Base-by-base conservation (phyloP, 2,113 vertebrate genomes). In the Archocentrus centrarchus region DNA sequence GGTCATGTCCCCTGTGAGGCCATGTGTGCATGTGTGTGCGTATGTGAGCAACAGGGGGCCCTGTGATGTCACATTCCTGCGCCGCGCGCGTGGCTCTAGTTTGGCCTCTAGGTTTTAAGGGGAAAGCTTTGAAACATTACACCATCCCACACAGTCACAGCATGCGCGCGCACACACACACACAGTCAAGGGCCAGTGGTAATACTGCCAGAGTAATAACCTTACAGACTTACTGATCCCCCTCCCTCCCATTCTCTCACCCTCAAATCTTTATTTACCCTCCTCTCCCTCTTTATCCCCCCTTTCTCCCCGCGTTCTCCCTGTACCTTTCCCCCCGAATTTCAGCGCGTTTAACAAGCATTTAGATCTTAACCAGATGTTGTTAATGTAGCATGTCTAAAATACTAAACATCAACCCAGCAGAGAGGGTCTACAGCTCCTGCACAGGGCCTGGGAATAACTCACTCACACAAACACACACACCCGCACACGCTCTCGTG, bases 291-390 rank as follows among this genome's bases (percentile, higher is more conserved):
- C 92, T 87, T 86, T 79, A 88, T 77, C 84, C 89, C 87, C 75
- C 88, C 59, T 58, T 73, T 63, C 82, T 86, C 86, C 90, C 83
- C 87, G 84, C 83, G 15, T 79, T 92, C 93, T 89, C 90, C 85
- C 85, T 44, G 82, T 86, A 92, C 92, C 92, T 91, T 88, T 85
- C 79, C 93, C 93, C 90, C 89, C 50, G 81, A 95, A 95, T 96
- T 96, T 96, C 95, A 93, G 93, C 91, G 90, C 94, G 94, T 96
- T 96, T 96, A 96, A 96, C 96, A 96, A 96, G 96, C 95, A 95
- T 96, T 96, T 95, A 96, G 96, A 97, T 96, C 95, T 96, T 96
- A 96, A 96, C 95, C 96, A 96, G 96, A 96, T 97, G 96, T 95
- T 90, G 95, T 96, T 96, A 96, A 96, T 96, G 96, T 96, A 96